Evolutionary conservation across 2,797 vertebrate species (phyloP).

Genomic region (Crypturellus tataupa): DNA sequence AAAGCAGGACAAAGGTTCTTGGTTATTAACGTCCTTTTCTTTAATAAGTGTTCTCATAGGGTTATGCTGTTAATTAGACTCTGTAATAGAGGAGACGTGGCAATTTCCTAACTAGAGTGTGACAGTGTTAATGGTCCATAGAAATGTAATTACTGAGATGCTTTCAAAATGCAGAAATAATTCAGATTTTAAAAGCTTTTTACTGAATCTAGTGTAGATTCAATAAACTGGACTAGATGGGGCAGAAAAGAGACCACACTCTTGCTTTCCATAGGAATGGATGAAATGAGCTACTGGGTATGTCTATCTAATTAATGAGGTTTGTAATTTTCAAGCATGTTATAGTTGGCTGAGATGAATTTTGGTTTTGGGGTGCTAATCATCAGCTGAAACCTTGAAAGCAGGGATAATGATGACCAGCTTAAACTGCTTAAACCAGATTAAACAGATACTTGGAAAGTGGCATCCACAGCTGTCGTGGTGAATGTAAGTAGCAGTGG

Average conservation of each 20-base stretch:
- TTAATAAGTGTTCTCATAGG: neutral
- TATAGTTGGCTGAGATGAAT: neutral
- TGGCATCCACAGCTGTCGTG: constrained; percentile 9
- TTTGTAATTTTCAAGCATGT: neutral
- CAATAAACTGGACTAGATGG: neutral
- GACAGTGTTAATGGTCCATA: neutral
- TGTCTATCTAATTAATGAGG: neutral
- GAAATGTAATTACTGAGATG: neutral
- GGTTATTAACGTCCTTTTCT: neutral
- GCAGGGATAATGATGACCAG: neutral
- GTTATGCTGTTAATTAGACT: neutral
- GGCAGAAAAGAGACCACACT: neutral
- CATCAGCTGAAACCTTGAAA: neutral
- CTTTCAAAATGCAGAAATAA: neutral
- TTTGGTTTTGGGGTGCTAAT: neutral
- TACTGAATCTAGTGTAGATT: neutral
- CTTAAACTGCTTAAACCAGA: constrained; percentile 1
- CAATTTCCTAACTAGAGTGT: neutral
- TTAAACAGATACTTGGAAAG: neutral
- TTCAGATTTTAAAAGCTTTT: neutral
- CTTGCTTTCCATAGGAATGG: neutral
- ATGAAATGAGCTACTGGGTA: neutral
- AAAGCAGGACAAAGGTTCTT: neutral
- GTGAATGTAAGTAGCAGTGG: neutral
- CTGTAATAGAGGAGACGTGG: neutral